Base-by-base conservation (phyloP, 2,888 invertebrate species). In the Mechanitis mazaeus region DNA sequence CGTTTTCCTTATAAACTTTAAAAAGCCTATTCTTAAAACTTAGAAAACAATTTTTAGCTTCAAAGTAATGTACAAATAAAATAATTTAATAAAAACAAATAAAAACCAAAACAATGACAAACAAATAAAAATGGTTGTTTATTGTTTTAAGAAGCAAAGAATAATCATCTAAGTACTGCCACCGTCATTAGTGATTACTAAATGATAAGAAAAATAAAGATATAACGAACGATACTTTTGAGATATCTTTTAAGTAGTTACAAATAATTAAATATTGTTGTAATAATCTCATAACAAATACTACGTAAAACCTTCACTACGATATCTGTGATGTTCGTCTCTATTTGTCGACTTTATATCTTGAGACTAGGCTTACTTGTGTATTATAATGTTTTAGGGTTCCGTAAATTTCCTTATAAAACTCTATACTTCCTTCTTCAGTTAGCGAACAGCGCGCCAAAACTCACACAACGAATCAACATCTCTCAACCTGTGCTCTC, bases 391-490 rank as follows among this genome's bases (percentile, higher is more conserved):
- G 42, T 42, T 42, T 42, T 9, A 9, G 42, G 42, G 3, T 42
- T 9, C 42, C 9, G 12, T 33, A 1, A 46, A 56, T 45, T 56
- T 56, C 33, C 7, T 31, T 45, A 31, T n/a, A 28, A 45, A 31
- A 56, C 28, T 42, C 20, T 20, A 33, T 33, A 56, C 53, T 46
- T 59, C 11, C n/a, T 12, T 45, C 82, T 81, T 28, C 78, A 91
- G 91, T 87, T 92, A 75, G 92, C 93, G 61, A 91, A 92, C 80
- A 93, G 93, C 75, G 93, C 93, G 9, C 93, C 93, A 45, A 93
- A 93, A 77, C 80, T 93, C 65, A 91, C 91, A 57, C 91, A 91
- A 73, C 75, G 87, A 1, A 93, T 92, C 78, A 92, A 92, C 72
- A 92, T 92, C 72, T 92, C 93, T 0, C 93, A 93, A 64, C 92